Conservation (phyloP, 1,140 invertebrate genomes). For the Aethina tumida region DNA sequence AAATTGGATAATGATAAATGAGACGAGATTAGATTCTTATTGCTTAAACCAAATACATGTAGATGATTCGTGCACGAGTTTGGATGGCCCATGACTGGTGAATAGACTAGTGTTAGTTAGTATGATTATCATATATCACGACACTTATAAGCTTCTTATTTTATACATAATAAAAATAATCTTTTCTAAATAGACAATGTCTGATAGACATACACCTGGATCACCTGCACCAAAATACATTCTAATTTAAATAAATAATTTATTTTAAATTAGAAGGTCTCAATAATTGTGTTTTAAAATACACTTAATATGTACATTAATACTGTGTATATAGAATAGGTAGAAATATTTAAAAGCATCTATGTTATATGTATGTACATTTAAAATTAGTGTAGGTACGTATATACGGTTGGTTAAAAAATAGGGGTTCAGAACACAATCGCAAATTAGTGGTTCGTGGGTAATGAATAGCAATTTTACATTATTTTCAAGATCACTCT, state of each 20-base stretch:
- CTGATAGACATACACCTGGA: conserved; percentile 15
- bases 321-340: conserved; percentile 23
- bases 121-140: conserved; percentile 29
- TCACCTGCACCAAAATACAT: conserved; percentile 20
- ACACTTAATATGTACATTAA: conserved; percentile 28
- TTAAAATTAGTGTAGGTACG: conserved; percentile 23
- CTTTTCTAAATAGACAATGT: conserved; percentile 24
- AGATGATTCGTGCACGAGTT: conserved; percentile 9
- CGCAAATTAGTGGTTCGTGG: conserved; percentile 6
- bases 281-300: conserved; percentile 17
- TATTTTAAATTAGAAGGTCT: background rate
- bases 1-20: background rate
- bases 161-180: conserved; percentile 28
- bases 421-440: conserved; percentile 5
- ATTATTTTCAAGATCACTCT: background rate
- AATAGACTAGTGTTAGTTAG: too few relatives aligned
- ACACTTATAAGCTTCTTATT: conserved; percentile 29
- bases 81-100: too few relatives aligned
- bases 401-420: conserved; percentile 27
- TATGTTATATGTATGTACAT: conserved; percentile 20
- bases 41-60: conserved; percentile 6
- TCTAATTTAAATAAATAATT: conserved; percentile 8
- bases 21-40: background rate
- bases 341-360: conserved; percentile 26
- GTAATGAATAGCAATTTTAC: background rate